Conservation (phyloP, 2,888 invertebrate genomes). For the Oeneis ivallda region DNA sequence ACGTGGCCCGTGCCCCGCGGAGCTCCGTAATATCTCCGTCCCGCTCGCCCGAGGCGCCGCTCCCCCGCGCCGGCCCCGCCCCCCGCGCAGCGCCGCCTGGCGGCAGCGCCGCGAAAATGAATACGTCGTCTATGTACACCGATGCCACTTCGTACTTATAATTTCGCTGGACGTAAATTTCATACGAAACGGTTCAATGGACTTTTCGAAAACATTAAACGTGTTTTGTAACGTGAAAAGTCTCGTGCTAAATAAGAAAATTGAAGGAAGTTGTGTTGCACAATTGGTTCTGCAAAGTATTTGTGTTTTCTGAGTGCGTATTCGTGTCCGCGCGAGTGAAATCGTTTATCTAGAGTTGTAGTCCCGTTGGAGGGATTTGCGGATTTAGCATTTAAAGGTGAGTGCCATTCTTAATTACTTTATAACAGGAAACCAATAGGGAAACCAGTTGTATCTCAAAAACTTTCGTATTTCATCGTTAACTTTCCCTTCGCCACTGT, state of each 20-base stretch:
- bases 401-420: conserved; percentile 43
- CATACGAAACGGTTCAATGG: conserved; percentile 81
- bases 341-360: conserved; percentile 53
- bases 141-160: conserved; percentile 82
- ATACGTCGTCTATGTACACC: conserved; percentile 72
- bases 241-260: conserved; percentile 65
- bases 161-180: conserved; percentile 82
- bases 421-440: background rate
- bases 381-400: conserved; percentile 70
- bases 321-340: conserved; percentile 73
- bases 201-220: conserved; percentile 77
- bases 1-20: conserved; percentile 41
- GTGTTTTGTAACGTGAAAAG: conserved; percentile 68
- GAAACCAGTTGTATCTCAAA: background rate
- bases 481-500: conserved; percentile 35
- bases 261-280: conserved; percentile 69
- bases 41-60: conserved; percentile 64
- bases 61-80: conserved; percentile 69
- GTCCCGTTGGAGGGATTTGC: conserved; percentile 67
- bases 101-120: conserved; percentile 68
- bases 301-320: conserved; percentile 71
- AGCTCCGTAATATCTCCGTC: conserved; percentile 38
- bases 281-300: conserved; percentile 62
- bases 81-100: conserved; percentile 74
- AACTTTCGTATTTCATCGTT: conserved; percentile 24